A percentile compares a stretch with the other conserved stretches of the same genome.
Conservation (phyloP, 2,888 invertebrate species). For the Xylota sylvarum region DNA sequence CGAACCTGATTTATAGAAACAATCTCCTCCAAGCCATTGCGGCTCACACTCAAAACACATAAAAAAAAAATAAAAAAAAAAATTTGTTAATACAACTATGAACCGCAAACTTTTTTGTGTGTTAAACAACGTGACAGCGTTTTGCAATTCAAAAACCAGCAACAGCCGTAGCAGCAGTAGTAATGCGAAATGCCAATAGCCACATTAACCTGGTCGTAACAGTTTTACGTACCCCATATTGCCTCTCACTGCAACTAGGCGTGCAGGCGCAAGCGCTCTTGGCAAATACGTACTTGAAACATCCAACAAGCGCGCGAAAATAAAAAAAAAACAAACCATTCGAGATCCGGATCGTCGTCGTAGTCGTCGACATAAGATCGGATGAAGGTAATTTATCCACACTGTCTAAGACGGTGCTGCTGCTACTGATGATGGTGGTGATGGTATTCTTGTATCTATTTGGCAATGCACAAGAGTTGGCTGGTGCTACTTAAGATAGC, state of each 20-base stretch:
- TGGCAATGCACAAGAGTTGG: background rate
- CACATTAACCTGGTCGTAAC: slow-evolving; percentile 13
- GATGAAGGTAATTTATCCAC: slow-evolving; percentile 31
- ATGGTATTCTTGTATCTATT: slow-evolving; percentile 13
- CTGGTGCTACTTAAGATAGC: slow-evolving; percentile 7
- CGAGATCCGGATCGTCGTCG: slow-evolving; percentile 25
- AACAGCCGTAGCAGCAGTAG: background rate
- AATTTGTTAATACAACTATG: background rate
- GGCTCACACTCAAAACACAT: background rate
- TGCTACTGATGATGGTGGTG: no score
- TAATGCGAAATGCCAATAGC: slow-evolving; percentile 25
- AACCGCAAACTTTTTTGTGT: background rate
- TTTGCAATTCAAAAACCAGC: slow-evolving; percentile 13
- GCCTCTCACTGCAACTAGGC: slow-evolving; percentile 17
- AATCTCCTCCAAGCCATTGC: background rate
- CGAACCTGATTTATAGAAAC: slow-evolving; percentile 7
- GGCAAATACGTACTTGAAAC: slow-evolving; percentile 23
- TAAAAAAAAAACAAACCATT: slow-evolving; percentile 1
- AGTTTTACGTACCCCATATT: slow-evolving; percentile 17
- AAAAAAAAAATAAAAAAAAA: background rate
- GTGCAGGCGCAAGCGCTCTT: background rate
- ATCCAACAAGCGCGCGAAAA: no score
- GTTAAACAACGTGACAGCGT: background rate
- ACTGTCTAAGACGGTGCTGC: background rate
- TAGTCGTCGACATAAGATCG: background rate